Percentiles rank a stretch among this genome's conserved stretches.
Conservation (phyloP, 2,797 vertebrate species). For the Cephalopachus bancanus region DNA sequence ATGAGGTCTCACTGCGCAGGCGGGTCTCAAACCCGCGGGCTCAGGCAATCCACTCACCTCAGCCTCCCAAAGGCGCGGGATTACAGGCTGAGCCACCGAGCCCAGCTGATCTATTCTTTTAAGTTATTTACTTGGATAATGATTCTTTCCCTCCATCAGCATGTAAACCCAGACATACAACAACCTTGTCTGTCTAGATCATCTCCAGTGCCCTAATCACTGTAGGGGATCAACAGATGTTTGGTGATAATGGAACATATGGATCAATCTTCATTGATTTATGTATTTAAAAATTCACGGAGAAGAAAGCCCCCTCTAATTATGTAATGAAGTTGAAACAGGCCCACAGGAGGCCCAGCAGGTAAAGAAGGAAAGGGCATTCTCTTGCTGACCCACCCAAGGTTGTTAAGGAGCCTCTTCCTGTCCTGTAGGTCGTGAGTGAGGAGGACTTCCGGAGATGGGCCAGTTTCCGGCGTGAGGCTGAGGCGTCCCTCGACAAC, state of each 20-base stretch:
- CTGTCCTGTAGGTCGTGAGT: slow-evolving; percentile 90
- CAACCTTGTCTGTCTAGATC: not conserved
- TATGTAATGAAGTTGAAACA: not conserved
- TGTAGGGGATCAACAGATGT: not conserved
- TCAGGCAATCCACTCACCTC: no score
- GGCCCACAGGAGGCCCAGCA: not conserved
- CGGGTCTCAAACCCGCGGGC: no score
- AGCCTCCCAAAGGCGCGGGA: no score
- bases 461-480: slow-evolving; percentile 91
- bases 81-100: no score
- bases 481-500: slow-evolving; percentile 93
- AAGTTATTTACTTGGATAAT: not conserved
- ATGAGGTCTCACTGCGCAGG: no score
- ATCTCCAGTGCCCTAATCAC: not conserved
- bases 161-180: not conserved
- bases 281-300: not conserved
- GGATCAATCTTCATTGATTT: not conserved
- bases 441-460: slow-evolving; percentile 92
- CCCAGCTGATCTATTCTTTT: not conserved
- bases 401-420: not conserved
- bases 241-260: not conserved
- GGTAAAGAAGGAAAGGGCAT: not conserved
- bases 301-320: not conserved
- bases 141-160: not conserved
- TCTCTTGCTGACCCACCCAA: not conserved